Conservation (phyloP, 2,797 vertebrate genomes). For the Parauchenoglanis punctatus region DNA sequence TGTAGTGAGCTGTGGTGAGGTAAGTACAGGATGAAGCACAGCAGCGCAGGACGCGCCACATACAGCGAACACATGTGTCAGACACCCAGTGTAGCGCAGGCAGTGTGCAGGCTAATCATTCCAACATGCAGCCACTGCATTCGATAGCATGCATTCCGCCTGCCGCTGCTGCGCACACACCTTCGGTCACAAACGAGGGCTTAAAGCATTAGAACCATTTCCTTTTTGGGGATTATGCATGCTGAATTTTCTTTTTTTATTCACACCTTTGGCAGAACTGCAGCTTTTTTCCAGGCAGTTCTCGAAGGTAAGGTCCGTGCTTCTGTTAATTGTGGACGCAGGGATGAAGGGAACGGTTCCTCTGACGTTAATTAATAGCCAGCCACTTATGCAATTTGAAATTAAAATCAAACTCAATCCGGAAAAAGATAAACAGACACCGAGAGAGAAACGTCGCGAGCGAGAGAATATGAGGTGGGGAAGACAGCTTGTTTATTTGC, state of each 20-base stretch:
- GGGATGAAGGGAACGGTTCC: background rate
- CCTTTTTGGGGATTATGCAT: background rate
- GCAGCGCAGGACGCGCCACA: slow-evolving; percentile 60
- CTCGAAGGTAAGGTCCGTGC: background rate
- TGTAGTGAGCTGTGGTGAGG: slow-evolving; percentile 20
- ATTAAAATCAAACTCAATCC: slow-evolving; percentile 36
- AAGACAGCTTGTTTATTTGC: slow-evolving; percentile 47
- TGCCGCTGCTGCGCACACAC: slow-evolving; percentile 3
- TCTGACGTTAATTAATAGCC: slow-evolving; percentile 27
- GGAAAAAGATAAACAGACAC: slow-evolving; percentile 4
- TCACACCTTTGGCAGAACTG: background rate
- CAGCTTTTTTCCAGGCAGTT: background rate
- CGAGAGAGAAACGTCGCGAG: slow-evolving; percentile 1
- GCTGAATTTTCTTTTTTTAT: background rate
- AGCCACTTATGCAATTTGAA: slow-evolving; percentile 15
- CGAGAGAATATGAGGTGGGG: slow-evolving; percentile 9
- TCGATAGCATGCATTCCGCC: slow-evolving; percentile 12
- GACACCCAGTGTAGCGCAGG: slow-evolving; percentile 60
- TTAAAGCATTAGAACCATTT: background rate
- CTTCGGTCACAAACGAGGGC: slow-evolving; percentile 4
- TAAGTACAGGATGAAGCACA: slow-evolving; percentile 29
- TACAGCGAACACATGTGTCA: slow-evolving; percentile 65
- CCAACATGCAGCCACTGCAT: slow-evolving; percentile 43
- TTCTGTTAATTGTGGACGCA: background rate
- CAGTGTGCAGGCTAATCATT: slow-evolving; percentile 59